Evolutionary conservation across 2,888 invertebrate genomes (phyloP).

Genomic region (Trimorus sp.): DNA sequence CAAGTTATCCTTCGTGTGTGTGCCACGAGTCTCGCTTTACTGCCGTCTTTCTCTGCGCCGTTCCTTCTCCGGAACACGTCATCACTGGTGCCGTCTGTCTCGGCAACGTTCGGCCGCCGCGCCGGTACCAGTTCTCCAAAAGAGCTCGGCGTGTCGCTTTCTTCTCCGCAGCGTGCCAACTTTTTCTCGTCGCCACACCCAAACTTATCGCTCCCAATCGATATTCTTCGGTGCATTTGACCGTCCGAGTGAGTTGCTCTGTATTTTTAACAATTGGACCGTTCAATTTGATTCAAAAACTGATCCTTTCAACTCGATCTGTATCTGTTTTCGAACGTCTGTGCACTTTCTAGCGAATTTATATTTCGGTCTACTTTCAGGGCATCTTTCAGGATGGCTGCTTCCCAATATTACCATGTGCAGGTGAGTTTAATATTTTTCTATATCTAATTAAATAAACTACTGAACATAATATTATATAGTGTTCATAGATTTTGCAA

Average conservation of each 20-base stretch:
- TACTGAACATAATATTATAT: no score
- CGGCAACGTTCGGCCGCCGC: conserved; percentile 18
- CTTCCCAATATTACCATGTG: conserved; percentile 35
- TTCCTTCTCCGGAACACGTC: conserved; percentile 37
- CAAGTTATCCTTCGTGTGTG: conserved; percentile 46
- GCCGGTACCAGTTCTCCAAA: conserved; percentile 61
- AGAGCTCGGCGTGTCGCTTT: conserved; percentile 45
- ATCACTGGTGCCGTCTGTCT: conserved; percentile 47
- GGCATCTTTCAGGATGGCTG: conserved; percentile 28
- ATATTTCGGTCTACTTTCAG: conserved; percentile 1
- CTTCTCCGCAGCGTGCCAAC: conserved; percentile 46
- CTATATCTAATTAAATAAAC: no score
- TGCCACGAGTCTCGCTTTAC: conserved; percentile 16
- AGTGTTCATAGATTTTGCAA: no score
- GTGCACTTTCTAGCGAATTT: not conserved
- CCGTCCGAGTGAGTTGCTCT: conserved; percentile 19
- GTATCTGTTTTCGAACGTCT: no score
- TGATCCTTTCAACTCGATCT: no score
- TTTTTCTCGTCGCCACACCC: conserved; percentile 55
- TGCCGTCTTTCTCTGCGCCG: conserved; percentile 22
- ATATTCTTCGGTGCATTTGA: conserved; percentile 29
- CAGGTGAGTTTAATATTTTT: conserved; percentile 29
- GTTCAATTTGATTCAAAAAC: not conserved
- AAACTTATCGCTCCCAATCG: conserved; percentile 46
- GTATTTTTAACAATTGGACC: not conserved